phyloP scores from a whole-genome alignment of 1,140 invertebrate genomes.

The Holcopasites calliopsidis region DNA sequence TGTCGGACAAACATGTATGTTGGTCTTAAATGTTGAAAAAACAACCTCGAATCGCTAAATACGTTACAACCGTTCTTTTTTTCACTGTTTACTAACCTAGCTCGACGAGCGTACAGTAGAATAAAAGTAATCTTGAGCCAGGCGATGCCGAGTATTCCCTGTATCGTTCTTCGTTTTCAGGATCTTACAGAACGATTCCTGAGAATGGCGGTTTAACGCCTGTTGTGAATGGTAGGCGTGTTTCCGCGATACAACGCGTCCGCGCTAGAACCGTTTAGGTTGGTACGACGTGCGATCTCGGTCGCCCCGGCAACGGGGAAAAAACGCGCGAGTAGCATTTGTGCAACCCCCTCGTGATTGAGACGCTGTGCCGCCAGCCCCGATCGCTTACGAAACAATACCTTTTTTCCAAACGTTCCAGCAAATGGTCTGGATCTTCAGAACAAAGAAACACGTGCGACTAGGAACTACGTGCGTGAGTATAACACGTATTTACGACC shows the following conservation, averaged over 20 bases:
- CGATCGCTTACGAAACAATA: background rate
- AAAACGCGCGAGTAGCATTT: conserved; percentile 3
- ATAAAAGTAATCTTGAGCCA: background rate
- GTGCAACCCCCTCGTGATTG: background rate
- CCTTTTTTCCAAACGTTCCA: background rate
- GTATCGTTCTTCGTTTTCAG: background rate
- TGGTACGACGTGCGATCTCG: conserved; percentile 2
- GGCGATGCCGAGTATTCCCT: background rate
- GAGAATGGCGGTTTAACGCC: background rate
- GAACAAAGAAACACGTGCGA: background rate
- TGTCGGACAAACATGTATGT: background rate
- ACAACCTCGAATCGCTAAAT: background rate
- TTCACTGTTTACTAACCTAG: background rate
- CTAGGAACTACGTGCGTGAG: background rate
- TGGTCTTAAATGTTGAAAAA: background rate
- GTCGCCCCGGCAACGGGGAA: background rate
- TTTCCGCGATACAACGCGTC: background rate
- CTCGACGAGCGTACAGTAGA: background rate
- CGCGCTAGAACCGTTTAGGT: background rate
- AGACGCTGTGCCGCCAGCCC: background rate
- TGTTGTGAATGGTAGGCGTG: background rate
- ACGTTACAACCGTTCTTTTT: background rate
- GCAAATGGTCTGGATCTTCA: background rate
- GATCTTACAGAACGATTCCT: background rate
- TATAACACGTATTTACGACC: background rate